Evolutionary conservation across 2,113 vertebrate genomes (phyloP).

Genomic region (Stegastes partitus): DNA sequence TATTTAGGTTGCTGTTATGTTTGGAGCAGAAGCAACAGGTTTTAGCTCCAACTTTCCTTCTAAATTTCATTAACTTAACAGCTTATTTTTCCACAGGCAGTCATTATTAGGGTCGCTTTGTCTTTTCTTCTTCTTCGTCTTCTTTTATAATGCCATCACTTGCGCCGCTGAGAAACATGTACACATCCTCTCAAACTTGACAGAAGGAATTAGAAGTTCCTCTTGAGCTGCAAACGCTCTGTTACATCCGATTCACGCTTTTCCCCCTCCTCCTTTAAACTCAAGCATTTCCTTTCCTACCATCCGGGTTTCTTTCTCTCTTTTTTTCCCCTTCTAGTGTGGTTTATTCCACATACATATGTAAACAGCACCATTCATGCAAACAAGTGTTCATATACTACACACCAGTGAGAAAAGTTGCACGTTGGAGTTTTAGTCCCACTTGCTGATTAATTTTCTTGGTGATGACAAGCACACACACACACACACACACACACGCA

Average conservation of each 20-base stretch:
- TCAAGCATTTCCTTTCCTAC: slow-evolving; percentile 70
- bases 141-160: slow-evolving; percentile 15
- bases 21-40: slow-evolving; percentile 75
- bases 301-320: slow-evolving; percentile 34
- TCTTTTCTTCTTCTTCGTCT: background rate
- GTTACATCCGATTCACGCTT: slow-evolving; percentile 72
- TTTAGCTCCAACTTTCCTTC: slow-evolving; percentile 25
- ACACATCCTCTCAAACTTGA: slow-evolving; percentile 53
- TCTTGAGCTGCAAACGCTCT: slow-evolving; percentile 58
- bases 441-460: slow-evolving; percentile 87
- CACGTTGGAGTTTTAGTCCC: slow-evolving; percentile 76
- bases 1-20: slow-evolving; percentile 32
- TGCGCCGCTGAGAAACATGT: slow-evolving; percentile 15
- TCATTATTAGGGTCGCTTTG: background rate
- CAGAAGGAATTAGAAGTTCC: slow-evolving; percentile 63
- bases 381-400: slow-evolving; percentile 32
- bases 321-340: slow-evolving; percentile 2
- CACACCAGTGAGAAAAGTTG: slow-evolving; percentile 47
- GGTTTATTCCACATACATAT: slow-evolving; percentile 69
- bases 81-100: background rate
- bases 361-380: slow-evolving; percentile 42
- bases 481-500: slow-evolving; percentile 38
- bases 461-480: slow-evolving; percentile 80
- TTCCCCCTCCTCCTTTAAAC: slow-evolving; percentile 66
- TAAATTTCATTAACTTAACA: background rate